These are phyloP conservation scores for Acanthaster planci DNA, from an alignment of 35 echinoderm and acorn worm genomes.

Conservation along the genomic window DNA sequence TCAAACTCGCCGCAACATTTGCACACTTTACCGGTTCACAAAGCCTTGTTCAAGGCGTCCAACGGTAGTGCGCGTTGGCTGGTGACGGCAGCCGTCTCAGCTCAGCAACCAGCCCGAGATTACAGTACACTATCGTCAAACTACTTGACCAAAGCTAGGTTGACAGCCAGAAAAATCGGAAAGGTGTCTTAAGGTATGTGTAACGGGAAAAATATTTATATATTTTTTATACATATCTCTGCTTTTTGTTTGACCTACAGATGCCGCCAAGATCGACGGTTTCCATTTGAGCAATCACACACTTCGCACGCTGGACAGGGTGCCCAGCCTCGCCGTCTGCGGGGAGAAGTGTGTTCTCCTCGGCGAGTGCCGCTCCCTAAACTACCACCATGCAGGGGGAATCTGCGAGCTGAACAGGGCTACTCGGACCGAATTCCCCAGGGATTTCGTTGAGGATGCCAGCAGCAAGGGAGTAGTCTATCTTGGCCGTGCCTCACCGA, in stretches of 20 bases:
- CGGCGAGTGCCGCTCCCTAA: neutral
- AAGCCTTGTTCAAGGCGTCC: no score
- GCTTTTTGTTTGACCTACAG: neutral
- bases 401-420: constrained; percentile 10
- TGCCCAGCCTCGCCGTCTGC: constrained; percentile 1
- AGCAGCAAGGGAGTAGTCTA: neutral
- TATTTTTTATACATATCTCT: neutral
- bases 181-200: no score
- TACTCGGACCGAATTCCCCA: neutral
- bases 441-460: neutral
- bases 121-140: no score
- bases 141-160: no score
- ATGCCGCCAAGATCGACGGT: neutral
- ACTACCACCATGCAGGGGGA: neutral
- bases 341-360: neutral
- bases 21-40: no score
- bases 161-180: no score
- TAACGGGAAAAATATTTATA: no score
- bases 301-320: neutral
- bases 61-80: no score
- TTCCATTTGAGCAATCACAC: neutral
- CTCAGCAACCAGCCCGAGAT: no score
- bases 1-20: no score
- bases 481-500: neutral
- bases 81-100: no score